Evolutionary conservation across 1,140 invertebrate species (phyloP), one percentile per base, ranked within the genome.

Genomic region (Trissolcus basalis): DNA sequence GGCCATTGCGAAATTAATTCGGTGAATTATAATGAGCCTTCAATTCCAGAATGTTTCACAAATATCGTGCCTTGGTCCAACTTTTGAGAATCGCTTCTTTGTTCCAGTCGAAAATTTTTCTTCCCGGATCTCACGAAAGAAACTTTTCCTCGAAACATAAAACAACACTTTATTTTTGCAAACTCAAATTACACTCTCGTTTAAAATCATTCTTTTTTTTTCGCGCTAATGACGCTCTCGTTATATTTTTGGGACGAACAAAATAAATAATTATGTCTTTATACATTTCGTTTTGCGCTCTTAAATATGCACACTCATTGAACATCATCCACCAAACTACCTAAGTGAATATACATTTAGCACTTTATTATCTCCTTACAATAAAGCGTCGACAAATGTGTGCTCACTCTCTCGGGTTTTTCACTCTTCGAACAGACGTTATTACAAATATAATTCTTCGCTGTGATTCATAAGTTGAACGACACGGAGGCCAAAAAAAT

Each of bases 381-480:
- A 53, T 68, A 59, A 59, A 59, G 43, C 13, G 32, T 35, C 47
- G 49, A 69, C 35, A 54, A 69, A 55, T 55, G 50, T 16, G 43
- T n/a, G 33, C n/a, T 35, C 41, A 39, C 36, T 39, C n/a, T 27
- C 2, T 1, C 6, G 19, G 19, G 1, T 27, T 27, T 45, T 68
- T 60, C 49, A 56, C 19, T n/a, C n/a, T n/a, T n/a, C n/a, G n/a
- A 39, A 39, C 1, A 64, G 35, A 43, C 39, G 54, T 53, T 45
- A 64, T 72, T 53, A 33, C 54, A 53, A 58, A 72, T 53, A 59
- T 64, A 45, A 59, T 56, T 9, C 41, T 50, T 5, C 16, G 55
- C 43, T 43, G 47, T 73, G 70, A 74, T 67, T 67, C 71, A 74
- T 63, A 51, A 68, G 71, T 63, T 68, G 63, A 68, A 74, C 11